Evolutionary conservation across 2,888 invertebrate genomes (phyloP), one percentile per base, ranked within the genome.

Genomic region (Agrochola lychnidis): DNA sequence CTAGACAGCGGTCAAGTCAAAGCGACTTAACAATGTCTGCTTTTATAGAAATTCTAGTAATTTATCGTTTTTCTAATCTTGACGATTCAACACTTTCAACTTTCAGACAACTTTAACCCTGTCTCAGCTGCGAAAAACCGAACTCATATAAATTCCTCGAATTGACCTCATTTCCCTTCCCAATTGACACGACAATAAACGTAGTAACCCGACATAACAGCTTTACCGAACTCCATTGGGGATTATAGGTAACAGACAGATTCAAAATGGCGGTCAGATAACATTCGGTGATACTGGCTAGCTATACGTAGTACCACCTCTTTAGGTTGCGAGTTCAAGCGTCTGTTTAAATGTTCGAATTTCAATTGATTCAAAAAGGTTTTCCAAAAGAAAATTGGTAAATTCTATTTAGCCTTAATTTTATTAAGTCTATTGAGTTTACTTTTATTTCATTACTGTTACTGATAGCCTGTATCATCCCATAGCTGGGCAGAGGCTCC

Each of bases 191-290:
- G 40, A 40, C 16, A 62, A 70, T 73, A 68, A 77, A 59, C 59
- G 30, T 40, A 72, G 14, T 25, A 42, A 73, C 51, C 61, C 53
- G 59, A 59, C 51, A 36, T 66, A 73, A 73, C 25, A 72, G 36
- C 62, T 57, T 73, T 78, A 67, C 36, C 63, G 67, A 70, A 73
- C 51, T 78, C 73, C 71, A 64, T 64, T 81, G 30, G 64, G 70
- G 64, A 78, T 81, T 76, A 81, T 68, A 51, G 22, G 51, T 51
- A 59, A 48, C 61, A n/a, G 70, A 61, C 61, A 59, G 62, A 73
- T 73, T 66, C 72, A 68, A 74, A 78, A 72, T 70, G 67, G 36
- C 48, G 25, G 61, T 36, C 63, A 57, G 66, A 78, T 61, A 76
- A 30, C 45, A 64, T 57, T 53, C 48, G 22, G 30, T 56, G 73